Base-by-base conservation (phyloP, 2,113 vertebrate species). In the Corythornis madagascariensis region DNA sequence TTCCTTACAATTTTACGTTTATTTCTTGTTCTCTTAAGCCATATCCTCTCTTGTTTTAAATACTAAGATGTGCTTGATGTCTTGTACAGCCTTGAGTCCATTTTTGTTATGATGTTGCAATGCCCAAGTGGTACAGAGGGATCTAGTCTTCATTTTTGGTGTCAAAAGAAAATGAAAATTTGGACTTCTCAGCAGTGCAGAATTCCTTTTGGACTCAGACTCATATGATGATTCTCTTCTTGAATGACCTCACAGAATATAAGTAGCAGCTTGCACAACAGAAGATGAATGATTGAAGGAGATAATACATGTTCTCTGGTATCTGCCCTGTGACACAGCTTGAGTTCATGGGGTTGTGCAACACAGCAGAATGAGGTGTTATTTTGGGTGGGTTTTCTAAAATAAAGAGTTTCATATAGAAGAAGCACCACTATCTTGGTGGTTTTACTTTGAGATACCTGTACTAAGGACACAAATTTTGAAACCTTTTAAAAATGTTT, bases 211-310 rank as follows among this genome's bases (percentile, higher is more conserved):
- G 57, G 43, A 42, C 61, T 64, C 47, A 31, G 42, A 80, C 55
- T 55, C 77, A 66, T 20, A 42, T 85, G 92, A 38, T 55, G 25
- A 17, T 47, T 76, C 35, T 78, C 25, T 57, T 90, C 47, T 71
- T 0, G 2, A 83, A 76, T 90, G 70, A 73, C 78, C 55, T 89
- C 29, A 10, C 38, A 50, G 56, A 66, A 24, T 3, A 1, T 31
- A 33, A 77, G 63, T 33, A 80, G 59, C 29, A 35, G 20, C 59
- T 96, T 93, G 75, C 35, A 17, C 92, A 95, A 94, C 28, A 71
- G 65, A 53, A 50, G 71, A 69, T 57, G 66, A 79, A 21, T 35
- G 40, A 82, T 64, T 75, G 25, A 56, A 65, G 72, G 52, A 17
- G 15, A 57, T 86, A 63, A 78, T 86, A 10, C n/a, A 5, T 67